Conservation (phyloP, 2,113 vertebrate genomes). For the Melanerpes aurifrons region DNA sequence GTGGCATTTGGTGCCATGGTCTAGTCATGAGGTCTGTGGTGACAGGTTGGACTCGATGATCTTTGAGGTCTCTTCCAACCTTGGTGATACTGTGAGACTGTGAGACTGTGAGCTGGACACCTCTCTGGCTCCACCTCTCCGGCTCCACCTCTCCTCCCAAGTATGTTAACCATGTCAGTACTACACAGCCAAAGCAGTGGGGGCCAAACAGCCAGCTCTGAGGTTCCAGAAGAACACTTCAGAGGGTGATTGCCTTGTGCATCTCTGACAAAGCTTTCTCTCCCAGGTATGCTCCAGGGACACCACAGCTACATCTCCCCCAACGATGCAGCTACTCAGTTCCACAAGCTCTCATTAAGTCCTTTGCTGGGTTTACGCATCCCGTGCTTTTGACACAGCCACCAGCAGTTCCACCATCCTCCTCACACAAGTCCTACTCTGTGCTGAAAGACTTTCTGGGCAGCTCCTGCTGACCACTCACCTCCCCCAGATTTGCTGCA, state of each 20-base stretch:
- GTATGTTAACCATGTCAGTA: background rate
- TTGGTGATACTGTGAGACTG: too few species aligned
- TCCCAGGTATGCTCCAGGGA: rapidly evolving
- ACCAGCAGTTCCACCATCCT: background rate
- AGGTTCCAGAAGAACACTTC: background rate
- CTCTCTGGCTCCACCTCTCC: background rate
- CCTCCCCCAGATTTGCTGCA: background rate
- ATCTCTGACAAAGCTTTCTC: background rate
- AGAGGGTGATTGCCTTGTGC: background rate
- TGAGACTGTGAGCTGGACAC: too few species aligned
- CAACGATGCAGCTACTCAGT: background rate
- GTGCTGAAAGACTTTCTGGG: too few species aligned
- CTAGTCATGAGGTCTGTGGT: too few species aligned
- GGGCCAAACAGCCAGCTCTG: background rate
- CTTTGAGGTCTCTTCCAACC: too few species aligned
- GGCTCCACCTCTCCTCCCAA: background rate
- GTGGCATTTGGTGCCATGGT: too few species aligned
- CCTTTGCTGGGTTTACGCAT: background rate
- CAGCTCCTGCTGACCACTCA: background rate
- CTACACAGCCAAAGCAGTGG: background rate
- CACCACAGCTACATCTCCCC: background rate
- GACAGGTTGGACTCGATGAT: too few species aligned
- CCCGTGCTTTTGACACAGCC: background rate
- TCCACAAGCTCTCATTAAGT: background rate
- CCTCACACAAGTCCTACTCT: background rate